A percentile compares a stretch with the other conserved stretches of the same genome.
phyloP scores from a whole-genome alignment of 2,113 vertebrate species.

The Paracanthobrama guichenoti region DNA sequence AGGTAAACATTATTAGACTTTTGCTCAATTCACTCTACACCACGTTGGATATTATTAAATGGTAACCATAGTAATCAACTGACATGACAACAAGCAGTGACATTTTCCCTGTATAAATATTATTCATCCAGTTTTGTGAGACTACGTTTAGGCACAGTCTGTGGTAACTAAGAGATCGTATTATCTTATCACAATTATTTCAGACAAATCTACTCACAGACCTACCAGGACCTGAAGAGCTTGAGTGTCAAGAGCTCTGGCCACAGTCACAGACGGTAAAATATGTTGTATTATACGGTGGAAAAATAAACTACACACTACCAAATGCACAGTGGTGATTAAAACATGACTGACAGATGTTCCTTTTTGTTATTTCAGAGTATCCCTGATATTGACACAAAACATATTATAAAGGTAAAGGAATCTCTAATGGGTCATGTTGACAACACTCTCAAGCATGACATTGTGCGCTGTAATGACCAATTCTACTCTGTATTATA shows the following conservation, averaged over 20 bases:
- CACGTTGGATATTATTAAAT: background rate
- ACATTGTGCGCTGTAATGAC: background rate
- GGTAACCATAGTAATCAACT: background rate
- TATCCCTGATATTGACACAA: conserved; percentile 39
- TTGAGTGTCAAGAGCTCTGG: conserved; percentile 33
- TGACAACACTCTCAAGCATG: background rate
- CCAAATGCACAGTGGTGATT: background rate
- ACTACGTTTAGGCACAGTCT: background rate
- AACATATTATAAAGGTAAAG: conserved; percentile 41
- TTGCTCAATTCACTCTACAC: background rate
- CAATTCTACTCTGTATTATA: background rate
- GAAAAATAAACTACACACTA: background rate
- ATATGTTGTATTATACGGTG: background rate
- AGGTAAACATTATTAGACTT: conserved; percentile 18
- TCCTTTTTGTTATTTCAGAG: conserved; percentile 39
- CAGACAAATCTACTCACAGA: conserved; percentile 48
- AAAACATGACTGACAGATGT: background rate
- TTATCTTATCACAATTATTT: background rate
- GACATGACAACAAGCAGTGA: background rate
- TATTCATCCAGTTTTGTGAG: background rate
- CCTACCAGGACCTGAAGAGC: conserved; percentile 39
- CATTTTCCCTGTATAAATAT: background rate
- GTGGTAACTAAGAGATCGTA: background rate
- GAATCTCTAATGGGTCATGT: background rate
- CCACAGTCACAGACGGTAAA: conserved; percentile 16